These are phyloP conservation scores for Ibidorhyncha struthersii DNA, from an alignment of 2,113 vertebrate genomes.

Conservation along the genomic window DNA sequence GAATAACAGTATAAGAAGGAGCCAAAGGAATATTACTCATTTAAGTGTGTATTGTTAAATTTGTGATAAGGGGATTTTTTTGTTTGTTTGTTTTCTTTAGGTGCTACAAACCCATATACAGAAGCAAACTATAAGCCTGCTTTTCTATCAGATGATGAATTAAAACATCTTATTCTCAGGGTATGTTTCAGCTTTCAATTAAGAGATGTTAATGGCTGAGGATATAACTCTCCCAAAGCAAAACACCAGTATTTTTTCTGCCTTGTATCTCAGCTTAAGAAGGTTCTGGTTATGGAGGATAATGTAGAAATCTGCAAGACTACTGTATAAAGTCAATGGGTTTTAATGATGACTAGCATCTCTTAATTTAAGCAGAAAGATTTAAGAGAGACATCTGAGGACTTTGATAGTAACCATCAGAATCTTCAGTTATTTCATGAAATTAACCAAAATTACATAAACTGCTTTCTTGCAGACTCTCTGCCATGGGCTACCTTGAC, in stretches of 20 bases:
- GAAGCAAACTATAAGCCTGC: constrained; percentile 99
- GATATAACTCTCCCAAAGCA: not conserved
- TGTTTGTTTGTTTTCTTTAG: constrained; percentile 68
- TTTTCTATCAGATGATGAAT: constrained; percentile 96
- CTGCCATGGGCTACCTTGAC: not conserved
- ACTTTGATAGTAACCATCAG: not conserved
- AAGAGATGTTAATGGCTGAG: not conserved
- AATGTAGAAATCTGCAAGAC: not conserved
- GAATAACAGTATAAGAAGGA: not conserved
- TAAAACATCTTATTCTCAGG: constrained; percentile 97
- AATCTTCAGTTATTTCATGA: not conserved
- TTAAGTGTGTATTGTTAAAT: not conserved
- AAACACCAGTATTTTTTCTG: not conserved
- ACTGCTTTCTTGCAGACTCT: not conserved
- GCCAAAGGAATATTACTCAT: not conserved
- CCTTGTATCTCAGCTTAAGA: not conserved
- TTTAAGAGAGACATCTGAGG: not conserved
- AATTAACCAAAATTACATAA: not conserved
- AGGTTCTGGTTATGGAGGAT: not conserved
- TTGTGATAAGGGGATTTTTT: not conserved
- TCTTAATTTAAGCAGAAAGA: not conserved
- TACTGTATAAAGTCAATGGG: not conserved
- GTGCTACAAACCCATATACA: constrained; percentile 95
- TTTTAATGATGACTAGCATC: not conserved
- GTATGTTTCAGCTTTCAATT: constrained; percentile 75